Conservation (phyloP, 2,113 vertebrate genomes). For the Seriola rivoliana region DNA sequence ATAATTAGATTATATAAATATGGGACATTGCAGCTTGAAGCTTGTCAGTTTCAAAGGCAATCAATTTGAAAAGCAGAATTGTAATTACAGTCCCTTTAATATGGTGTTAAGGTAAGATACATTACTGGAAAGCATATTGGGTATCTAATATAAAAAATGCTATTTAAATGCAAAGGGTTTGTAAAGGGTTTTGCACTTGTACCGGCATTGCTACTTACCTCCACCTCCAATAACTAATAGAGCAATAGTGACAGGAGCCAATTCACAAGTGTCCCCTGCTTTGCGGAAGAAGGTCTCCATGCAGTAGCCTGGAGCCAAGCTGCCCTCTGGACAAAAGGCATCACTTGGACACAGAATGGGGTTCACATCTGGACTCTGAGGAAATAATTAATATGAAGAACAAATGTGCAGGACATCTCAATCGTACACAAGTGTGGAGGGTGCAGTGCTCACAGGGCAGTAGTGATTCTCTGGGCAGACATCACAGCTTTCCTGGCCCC, state of each 20-base stretch:
- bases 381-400: neutral
- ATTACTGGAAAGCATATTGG: neutral
- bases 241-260: conserved; percentile 86
- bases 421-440: too few species aligned
- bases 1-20: conserved; percentile 12
- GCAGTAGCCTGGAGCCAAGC: conserved; percentile 86
- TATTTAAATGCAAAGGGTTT: too few species aligned
- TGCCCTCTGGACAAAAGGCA: conserved; percentile 90
- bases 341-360: conserved; percentile 88
- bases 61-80: neutral
- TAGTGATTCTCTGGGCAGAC: conserved; percentile 90
- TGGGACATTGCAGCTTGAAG: conserved; percentile 1
- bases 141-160: neutral
- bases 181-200: neutral
- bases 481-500: conserved; percentile 87
- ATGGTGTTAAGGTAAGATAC: neutral
- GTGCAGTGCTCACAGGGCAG: conserved; percentile 88
- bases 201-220: conserved; percentile 72
- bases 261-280: conserved; percentile 86
- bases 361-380: conserved; percentile 89
- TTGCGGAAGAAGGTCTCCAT: conserved; percentile 91
- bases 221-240: conserved; percentile 86
- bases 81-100: neutral
- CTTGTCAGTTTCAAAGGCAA: conserved; percentile 7
- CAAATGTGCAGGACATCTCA: neutral